Conservation (phyloP, 2,797 vertebrate genomes). For the Forpus xanthops region DNA sequence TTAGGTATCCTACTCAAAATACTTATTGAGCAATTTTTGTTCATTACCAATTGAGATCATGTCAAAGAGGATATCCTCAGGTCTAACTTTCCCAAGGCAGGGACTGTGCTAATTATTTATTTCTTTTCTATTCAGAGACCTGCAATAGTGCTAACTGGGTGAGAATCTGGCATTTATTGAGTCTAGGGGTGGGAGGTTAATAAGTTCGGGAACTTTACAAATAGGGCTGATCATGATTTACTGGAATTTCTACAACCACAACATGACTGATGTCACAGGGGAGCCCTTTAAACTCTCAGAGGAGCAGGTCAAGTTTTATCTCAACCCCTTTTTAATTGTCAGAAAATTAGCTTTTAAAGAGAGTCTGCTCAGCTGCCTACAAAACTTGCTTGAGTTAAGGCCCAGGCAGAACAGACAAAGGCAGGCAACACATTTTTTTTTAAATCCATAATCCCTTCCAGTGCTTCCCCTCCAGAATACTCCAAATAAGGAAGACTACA, state of each 20-base stretch:
- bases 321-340: background rate
- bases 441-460: background rate
- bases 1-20: background rate
- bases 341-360: background rate
- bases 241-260: background rate
- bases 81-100: background rate
- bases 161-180: background rate
- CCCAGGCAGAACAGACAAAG: background rate
- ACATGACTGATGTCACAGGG: background rate
- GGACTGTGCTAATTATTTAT: background rate
- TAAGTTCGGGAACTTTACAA: background rate
- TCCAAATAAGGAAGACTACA: background rate
- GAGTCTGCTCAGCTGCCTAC: background rate
- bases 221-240: background rate
- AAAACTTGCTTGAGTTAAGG: background rate
- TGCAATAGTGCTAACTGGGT: background rate
- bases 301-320: background rate
- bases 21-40: background rate
- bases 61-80: background rate
- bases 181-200: background rate
- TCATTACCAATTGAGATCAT: background rate
- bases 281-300: background rate
- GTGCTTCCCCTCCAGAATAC: background rate
- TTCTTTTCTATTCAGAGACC: background rate
- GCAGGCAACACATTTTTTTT: background rate